Evolutionary conservation across 2,888 invertebrate genomes (phyloP), one percentile per base, ranked within the genome.

Genomic region (Cheiracanthium punctorium): DNA sequence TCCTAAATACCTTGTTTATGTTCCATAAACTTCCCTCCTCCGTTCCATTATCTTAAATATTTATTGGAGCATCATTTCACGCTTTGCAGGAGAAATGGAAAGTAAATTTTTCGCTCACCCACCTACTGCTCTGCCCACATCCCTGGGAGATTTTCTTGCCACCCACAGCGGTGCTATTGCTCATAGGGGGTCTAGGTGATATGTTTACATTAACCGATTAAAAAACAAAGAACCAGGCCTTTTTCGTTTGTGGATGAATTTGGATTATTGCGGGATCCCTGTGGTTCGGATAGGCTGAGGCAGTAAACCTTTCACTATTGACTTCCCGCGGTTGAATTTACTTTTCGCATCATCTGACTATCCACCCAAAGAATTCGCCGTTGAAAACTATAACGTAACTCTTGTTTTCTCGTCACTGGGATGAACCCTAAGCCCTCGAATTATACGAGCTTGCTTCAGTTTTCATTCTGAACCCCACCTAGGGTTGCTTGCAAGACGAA

Each of bases 161-260:
- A 58, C 58, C 20, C 58, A 58, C 20, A 24, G 58, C 24, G 58
- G 4, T 24, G 5, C 58, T 24, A 17, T 24, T 4, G 58, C 24
- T 7, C 24, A 24, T 24, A 24, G 58, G 58, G 58, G 58, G 20
- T 58, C 58, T 24, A 24, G 17, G 5, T 58, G 58, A 58, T 58
- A 58, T 58, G 24, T 58, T 58, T 58, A 58, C 58, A 5, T 58
- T 58, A 58, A 58, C 24, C 4, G 58, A 58, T 58, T 58, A 58
- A 24, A 58, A 20, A 58, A 58, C 5, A 24, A 24, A 24, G 58
- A 24, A 24, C 24, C 24, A 24, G 58, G 12, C 4, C 58, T 17
- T 24, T 37, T 37, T 4, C 10, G 37, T 37, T 37, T 37, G 10
- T 58, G 12, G 20, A 24, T 58, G 24, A 4, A 20, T 58, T 2